Percentiles rank a stretch among this genome's conserved stretches.
Evolutionary conservation across 2,888 invertebrate genomes (phyloP).

Genomic region (Lamellibrachia satsuma): DNA sequence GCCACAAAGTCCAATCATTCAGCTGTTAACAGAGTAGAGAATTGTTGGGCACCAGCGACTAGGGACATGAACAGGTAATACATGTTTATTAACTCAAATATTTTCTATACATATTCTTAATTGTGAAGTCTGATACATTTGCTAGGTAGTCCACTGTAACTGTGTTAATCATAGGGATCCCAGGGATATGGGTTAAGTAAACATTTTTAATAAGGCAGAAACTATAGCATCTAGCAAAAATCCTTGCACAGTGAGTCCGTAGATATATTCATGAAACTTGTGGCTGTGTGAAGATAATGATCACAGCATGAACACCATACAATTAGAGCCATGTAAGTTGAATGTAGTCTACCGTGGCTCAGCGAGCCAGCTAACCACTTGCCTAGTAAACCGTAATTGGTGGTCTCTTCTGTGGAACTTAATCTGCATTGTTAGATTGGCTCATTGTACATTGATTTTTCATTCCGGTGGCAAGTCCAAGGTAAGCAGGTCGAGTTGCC

Average conservation of each 20-base stretch:
- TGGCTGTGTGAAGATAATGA: neutral
- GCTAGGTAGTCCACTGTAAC: neutral
- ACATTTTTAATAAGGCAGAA: neutral
- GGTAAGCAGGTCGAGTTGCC: neutral
- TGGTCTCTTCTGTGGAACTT: neutral
- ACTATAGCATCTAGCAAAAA: neutral
- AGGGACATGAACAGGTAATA: neutral
- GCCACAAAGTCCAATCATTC: conserved; percentile 13
- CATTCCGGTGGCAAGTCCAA: neutral
- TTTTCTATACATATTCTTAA: neutral
- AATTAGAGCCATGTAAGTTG: neutral
- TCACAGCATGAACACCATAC: neutral
- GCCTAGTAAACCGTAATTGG: conserved; percentile 4
- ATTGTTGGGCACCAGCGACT: neutral
- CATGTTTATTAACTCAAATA: neutral
- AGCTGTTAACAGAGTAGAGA: conserved; percentile 7
- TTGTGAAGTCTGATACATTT: neutral
- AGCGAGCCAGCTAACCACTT: neutral
- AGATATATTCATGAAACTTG: neutral
- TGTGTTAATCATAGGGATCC: neutral
- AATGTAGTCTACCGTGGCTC: neutral
- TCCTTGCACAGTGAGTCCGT: neutral
- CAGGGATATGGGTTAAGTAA: neutral
- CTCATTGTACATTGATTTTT: conserved; percentile 17
- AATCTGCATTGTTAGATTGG: neutral